Evolutionary conservation across 2,888 invertebrate genomes (phyloP).

Genomic region (Sialis lutaria): DNA sequence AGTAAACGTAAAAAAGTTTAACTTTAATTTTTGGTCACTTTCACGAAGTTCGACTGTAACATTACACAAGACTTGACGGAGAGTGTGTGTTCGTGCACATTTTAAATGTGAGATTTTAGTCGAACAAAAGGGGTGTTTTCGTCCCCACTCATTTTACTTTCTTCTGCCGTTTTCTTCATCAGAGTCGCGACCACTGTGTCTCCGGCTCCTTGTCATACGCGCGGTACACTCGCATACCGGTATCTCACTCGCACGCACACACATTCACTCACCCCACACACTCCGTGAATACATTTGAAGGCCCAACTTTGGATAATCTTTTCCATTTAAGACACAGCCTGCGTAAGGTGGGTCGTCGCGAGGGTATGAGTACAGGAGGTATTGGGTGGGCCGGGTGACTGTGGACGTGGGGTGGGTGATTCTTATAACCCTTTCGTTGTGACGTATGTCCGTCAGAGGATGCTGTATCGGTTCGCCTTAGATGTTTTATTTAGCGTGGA

Average conservation of each 20-base stretch:
- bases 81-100: not conserved
- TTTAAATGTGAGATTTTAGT: conserved; percentile 5
- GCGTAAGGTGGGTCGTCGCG: conserved; percentile 15
- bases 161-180: conserved; percentile 7
- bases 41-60: too few relatives aligned
- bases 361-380: conserved; percentile 8
- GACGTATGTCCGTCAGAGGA: too few relatives aligned
- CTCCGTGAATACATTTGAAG: conserved; percentile 19
- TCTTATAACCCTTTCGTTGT: too few relatives aligned
- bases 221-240: not conserved
- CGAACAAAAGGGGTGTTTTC: too few relatives aligned
- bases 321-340: conserved; percentile 19
- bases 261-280: not conserved
- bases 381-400: too few relatives aligned
- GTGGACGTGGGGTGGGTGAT: too few relatives aligned
- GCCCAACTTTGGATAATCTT: conserved; percentile 20
- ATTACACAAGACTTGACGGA: too few relatives aligned
- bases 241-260: not conserved
- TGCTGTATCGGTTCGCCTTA: too few relatives aligned
- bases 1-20: too few relatives aligned
- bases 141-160: conserved; percentile 16
- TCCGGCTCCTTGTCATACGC: not conserved
- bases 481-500: too few relatives aligned
- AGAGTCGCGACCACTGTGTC: not conserved
- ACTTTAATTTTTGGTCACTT: too few relatives aligned